Evolutionary conservation across 64 coral and sea anemone genomes (phyloP).

Genomic region (Exaiptasia diaphana): DNA sequence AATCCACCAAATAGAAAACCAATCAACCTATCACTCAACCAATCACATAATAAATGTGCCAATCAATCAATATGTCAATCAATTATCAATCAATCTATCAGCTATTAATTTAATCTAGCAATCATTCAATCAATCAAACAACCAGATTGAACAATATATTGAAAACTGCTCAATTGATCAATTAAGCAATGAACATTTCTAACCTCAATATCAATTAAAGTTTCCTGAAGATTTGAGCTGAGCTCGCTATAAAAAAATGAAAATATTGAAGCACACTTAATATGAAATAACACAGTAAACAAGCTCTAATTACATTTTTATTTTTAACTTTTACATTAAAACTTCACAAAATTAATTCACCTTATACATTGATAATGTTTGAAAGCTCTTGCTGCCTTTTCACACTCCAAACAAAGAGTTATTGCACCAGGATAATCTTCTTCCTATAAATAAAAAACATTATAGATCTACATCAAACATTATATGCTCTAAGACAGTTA

Average conservation of each 20-base stretch:
- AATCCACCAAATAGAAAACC: no score
- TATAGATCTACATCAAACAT: background rate
- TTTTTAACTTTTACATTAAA: background rate
- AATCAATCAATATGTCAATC: no score
- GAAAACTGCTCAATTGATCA: no score
- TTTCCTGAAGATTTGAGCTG: slow-evolving; percentile 96
- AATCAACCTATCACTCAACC: no score
- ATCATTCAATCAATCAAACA: no score
- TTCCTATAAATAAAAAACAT: slow-evolving; percentile 34
- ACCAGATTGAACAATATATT: no score
- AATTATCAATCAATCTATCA: no score
- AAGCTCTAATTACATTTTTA: background rate
- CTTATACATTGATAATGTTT: slow-evolving; percentile 98
- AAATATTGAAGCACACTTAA: background rate
- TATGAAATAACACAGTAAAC: background rate
- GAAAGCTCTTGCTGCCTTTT: slow-evolving; percentile 94
- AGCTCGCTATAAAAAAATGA: slow-evolving; percentile 65
- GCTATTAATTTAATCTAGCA: no score
- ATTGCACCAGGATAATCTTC: slow-evolving; percentile 98
- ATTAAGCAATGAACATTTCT: no score
- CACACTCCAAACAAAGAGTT: slow-evolving; percentile 90
- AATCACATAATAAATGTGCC: no score
- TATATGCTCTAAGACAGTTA: background rate
- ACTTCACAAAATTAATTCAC: background rate
- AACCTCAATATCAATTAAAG: slow-evolving; percentile 94